Evolutionary conservation across 2,797 vertebrate genomes (phyloP), one percentile per base, ranked within the genome.

Genomic region (Onychomys arenicola): DNA sequence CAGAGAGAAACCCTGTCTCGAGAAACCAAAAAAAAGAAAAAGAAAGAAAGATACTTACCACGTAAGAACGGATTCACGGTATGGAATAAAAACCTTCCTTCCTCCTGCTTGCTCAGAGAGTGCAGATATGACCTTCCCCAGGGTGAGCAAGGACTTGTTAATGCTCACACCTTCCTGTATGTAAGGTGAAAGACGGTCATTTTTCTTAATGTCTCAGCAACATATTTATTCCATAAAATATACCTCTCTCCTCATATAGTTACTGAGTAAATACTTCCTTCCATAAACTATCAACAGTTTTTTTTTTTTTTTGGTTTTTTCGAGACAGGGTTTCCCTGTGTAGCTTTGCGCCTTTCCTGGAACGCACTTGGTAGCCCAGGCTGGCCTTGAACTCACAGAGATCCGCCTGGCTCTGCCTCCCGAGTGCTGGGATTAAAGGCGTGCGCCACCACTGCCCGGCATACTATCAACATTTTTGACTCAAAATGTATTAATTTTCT

Each of bases 81-180:
- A 99, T 4, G 99, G 99, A 97, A 99, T 99, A 93, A 99, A 99
- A 97, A 99, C 98, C 95, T 98, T 99, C 98, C 98, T 99, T 95
- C 98, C 98, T 78, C 97, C 98, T 71, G 98, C 98, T 93, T 99
- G 99, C 55, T 99, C 99, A 5, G 99, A 99, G 55, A 99, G 99
- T 0, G 99, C 99, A 86, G 99, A 99, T 97, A 99, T 99, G 96
- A 99, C 99, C 96, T 99, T 99, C 95, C 99, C 99, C 93, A 99
- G 98, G 9, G 99, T 99, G 29, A 99, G 98, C 97, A 99, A 98
- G 37, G 99, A 99, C 98, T 99, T 99, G 98, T 99, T 99, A 98
- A 99, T 99, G 98, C 99, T 99, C 32, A 98, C 99, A 19, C 99
- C 99, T 97, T 99, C 99, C 99, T 99, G 89, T 32, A 93, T 0